Base-by-base conservation (phyloP, 2,113 vertebrate genomes). In the Cyprinus carpio region DNA sequence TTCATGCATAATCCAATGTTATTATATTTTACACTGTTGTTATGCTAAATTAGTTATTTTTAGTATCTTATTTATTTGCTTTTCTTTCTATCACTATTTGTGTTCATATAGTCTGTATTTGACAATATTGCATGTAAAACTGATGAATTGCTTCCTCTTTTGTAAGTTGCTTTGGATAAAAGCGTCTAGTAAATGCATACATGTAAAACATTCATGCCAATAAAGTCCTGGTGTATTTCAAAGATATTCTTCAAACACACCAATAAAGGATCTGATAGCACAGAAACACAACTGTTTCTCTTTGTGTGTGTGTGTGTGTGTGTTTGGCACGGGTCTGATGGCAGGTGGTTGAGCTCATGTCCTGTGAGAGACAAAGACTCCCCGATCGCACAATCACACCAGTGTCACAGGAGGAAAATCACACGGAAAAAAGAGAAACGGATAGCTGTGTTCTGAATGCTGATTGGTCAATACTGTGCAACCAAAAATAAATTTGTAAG, bases 261-360 rank as follows among this genome's bases (percentile, higher is more conserved):
- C 37, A 37, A 37, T 37, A 37, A 37, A 37, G 5, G 37, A 40
- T 6, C 37, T 40, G 37, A 40, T 40, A 40, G 37, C 37, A 40
- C 6, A 40, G 37, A 40, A 40, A 40, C 37, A 40, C 37, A 40
- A 7, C 37, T 40, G 37, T 40, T 40, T 43, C 40, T 43, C 9
- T 43, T 8, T 43, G 40, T n/a, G 18, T 23, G 4, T 40, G 18
- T 20, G 49, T 23, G 10, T 37, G 11, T 83, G 29, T 27, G 49
- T 71, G 25, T 71, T 40, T 74, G 71, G 65, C 65, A 34, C 29
- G 8, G 65, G 27, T 69, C 65, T 69, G 65, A 69, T 69, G 65
- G 65, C 65, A 69, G 65, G 65, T 69, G 65, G 65, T 69, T 69
- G 25, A 69, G 65, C 58, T 60, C 58, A 60, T 60, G 58, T 62